A percentile compares a stretch with the other conserved stretches of the same genome.
These are phyloP conservation scores for Nibea albiflora DNA, from an alignment of 2,113 vertebrate species.

Conservation along the genomic window DNA sequence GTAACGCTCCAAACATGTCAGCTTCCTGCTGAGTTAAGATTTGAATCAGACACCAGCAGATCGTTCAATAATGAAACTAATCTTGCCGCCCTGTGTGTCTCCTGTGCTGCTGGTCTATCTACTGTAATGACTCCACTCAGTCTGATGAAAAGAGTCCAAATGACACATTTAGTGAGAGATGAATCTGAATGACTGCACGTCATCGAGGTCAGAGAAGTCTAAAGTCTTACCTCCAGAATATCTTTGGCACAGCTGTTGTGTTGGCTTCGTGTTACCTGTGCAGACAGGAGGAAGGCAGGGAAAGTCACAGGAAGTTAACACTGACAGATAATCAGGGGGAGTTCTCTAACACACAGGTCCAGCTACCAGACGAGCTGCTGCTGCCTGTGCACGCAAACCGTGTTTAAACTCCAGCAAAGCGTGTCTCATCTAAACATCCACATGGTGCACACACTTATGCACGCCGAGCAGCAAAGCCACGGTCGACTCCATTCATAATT, in stretches of 20 bases:
- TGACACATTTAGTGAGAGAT: background rate
- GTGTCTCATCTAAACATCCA: conserved; percentile 28
- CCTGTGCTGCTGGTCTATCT: background rate
- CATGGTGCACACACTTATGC: background rate
- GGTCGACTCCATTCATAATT: conserved; percentile 1
- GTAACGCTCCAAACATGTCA: too few relatives aligned
- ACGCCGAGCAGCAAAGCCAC: background rate
- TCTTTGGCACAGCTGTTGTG: conserved; percentile 89
- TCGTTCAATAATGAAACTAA: conserved; percentile 4
- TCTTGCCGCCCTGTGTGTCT: background rate
- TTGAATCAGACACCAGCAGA: background rate
- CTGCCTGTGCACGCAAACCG: background rate
- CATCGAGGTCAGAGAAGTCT: background rate
- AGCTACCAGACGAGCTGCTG: background rate
- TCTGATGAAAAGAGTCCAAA: too few relatives aligned
- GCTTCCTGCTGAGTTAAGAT: background rate
- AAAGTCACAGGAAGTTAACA: conserved; percentile 6
- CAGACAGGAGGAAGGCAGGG: conserved; percentile 57
- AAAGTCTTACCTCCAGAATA: conserved; percentile 87
- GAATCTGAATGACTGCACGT: background rate
- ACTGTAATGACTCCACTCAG: background rate
- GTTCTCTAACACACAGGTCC: background rate
- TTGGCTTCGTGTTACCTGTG: conserved; percentile 87
- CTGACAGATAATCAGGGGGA: background rate
- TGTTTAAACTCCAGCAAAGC: background rate